Conservation (phyloP, 1,140 invertebrate genomes). For the Andrena cerasifolii region DNA sequence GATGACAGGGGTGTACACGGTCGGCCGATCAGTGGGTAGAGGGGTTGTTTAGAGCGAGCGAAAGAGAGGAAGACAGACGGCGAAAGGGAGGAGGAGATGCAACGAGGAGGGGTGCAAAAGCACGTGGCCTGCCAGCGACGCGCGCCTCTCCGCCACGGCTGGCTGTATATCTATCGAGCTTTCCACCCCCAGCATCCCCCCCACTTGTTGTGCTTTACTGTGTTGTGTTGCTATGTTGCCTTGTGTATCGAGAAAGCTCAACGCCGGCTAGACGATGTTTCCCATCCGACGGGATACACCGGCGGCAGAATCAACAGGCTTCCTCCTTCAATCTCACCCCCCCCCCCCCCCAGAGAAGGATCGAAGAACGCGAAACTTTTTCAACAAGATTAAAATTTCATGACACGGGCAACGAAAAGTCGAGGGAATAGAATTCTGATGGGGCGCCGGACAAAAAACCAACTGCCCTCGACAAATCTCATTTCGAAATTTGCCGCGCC, state of each 20-base stretch:
- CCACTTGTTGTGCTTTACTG: constrained; percentile 80
- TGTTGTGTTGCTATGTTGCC: constrained; percentile 77
- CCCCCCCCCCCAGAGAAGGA: background rate
- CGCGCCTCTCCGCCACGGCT: constrained; percentile 69
- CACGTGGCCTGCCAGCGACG: constrained; percentile 71
- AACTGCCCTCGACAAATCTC: constrained; percentile 33
- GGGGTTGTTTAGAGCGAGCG: constrained; percentile 71
- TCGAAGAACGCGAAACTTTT: constrained; percentile 38
- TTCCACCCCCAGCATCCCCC: constrained; percentile 72
- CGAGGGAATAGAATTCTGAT: constrained; percentile 37
- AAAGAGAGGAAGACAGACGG: constrained; percentile 65
- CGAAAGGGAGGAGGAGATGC: constrained; percentile 57
- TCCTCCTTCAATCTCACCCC: constrained; percentile 24
- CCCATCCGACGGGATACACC: constrained; percentile 60
- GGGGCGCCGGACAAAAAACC: background rate
- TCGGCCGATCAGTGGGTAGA: constrained; percentile 63
- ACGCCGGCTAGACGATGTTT: constrained; percentile 80
- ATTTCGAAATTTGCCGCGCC: constrained; percentile 31
- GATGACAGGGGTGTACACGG: constrained; percentile 65
- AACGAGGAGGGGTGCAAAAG: constrained; percentile 58
- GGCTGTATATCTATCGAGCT: constrained; percentile 73
- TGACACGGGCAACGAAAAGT: constrained; percentile 17
- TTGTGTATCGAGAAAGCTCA: constrained; percentile 81
- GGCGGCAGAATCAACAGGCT: constrained; percentile 74
- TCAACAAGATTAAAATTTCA: constrained; percentile 44